A percentile compares a stretch with the other conserved stretches of the same genome.
Conservation (phyloP, 2,888 invertebrate species). For the Molanna angustata region DNA sequence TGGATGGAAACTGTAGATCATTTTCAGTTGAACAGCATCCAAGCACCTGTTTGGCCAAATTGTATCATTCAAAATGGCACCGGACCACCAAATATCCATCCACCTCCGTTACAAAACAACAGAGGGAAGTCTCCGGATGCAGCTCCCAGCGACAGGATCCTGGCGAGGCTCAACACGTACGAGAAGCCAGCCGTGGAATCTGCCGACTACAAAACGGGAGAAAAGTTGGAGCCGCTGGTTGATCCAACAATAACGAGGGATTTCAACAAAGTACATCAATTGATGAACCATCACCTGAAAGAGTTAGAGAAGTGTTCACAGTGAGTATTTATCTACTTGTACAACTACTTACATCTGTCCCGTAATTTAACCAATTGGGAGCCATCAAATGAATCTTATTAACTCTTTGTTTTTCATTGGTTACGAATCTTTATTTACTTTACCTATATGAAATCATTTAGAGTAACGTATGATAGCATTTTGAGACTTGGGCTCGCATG, state of each 20-base stretch:
- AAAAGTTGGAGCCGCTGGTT: conserved; percentile 12
- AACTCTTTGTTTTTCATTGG: no score
- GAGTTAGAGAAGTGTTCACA: conserved; percentile 19
- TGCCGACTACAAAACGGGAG: background rate
- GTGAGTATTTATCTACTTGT: conserved; percentile 22
- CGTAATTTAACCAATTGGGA: no score
- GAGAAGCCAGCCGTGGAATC: conserved; percentile 22
- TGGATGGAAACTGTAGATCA: conserved; percentile 28
- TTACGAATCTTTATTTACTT: no score
- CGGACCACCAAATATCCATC: background rate
- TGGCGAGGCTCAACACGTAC: conserved; percentile 24
- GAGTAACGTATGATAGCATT: no score
- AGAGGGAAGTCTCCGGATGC: conserved; percentile 16
- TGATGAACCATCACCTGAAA: conserved; percentile 23
- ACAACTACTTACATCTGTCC: no score
- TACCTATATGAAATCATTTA: no score
- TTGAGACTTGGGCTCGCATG: no score
- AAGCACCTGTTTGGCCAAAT: conserved; percentile 19
- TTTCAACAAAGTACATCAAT: conserved; percentile 11
- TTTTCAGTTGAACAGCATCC: conserved; percentile 19
- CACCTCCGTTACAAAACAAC: background rate
- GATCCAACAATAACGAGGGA: conserved; percentile 19
- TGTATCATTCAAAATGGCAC: conserved; percentile 2
- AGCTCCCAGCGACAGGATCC: conserved; percentile 16
- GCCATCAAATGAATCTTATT: no score